phyloP scores from a whole-genome alignment of 2,113 vertebrate genomes.

The Xenus cinereus region DNA sequence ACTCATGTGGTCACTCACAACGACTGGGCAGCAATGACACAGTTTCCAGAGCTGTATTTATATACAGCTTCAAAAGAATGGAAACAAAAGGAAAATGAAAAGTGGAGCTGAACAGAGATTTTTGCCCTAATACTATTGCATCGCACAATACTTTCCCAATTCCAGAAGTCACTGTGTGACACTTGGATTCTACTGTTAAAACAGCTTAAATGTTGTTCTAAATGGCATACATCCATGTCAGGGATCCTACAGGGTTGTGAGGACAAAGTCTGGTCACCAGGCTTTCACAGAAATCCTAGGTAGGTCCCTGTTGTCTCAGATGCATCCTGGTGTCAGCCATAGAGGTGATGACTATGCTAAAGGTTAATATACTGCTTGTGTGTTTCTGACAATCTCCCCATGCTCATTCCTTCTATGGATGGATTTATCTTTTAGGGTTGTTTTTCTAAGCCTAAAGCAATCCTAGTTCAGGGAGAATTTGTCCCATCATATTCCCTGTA shows the following conservation, averaged over 20 bases:
- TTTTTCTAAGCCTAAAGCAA: background rate
- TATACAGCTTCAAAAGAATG: background rate
- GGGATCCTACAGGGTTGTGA: background rate
- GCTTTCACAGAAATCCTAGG: background rate
- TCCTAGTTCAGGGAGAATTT: background rate
- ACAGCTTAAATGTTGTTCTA: background rate
- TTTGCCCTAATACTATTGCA: background rate
- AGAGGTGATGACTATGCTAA: background rate
- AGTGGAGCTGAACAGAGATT: background rate
- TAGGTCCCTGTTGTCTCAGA: background rate
- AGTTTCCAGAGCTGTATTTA: constrained; percentile 11
- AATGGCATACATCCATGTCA: background rate
- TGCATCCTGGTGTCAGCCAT: background rate
- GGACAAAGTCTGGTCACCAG: background rate
- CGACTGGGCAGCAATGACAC: background rate
- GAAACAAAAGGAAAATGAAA: background rate
- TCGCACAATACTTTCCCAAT: background rate
- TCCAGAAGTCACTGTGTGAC: background rate
- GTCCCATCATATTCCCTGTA: background rate
- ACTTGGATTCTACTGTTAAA: background rate
- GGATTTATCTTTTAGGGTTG: background rate
- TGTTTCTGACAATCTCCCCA: background rate
- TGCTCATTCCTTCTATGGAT: background rate
- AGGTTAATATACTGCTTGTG: background rate
- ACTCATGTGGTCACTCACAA: background rate